Evolutionary conservation across 2,797 vertebrate genomes (phyloP).

Genomic region (Pogonophryne albipinna): DNA sequence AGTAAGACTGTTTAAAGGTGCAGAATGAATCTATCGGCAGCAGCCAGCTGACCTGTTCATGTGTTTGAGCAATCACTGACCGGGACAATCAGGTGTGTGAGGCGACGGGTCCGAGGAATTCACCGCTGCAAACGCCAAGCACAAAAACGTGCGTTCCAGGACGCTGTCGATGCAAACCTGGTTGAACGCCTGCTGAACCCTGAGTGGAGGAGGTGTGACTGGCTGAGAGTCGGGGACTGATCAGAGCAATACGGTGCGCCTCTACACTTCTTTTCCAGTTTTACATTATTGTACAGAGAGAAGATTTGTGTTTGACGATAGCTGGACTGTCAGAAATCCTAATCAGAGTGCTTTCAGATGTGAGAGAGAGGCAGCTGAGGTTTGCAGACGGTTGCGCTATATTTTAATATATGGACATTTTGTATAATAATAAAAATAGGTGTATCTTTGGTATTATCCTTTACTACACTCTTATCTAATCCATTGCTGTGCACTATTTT

Average conservation of each 20-base stretch:
- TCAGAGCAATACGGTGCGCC: conserved; percentile 65
- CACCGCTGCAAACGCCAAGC: conserved; percentile 57
- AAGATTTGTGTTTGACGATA: conserved; percentile 60
- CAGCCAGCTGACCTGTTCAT: conserved; percentile 30
- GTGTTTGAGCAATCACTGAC: conserved; percentile 71
- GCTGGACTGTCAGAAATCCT: conserved; percentile 75
- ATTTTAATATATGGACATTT: conserved; percentile 80
- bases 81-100: conserved; percentile 15
- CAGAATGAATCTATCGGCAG: neutral
- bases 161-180: conserved; percentile 28
- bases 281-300: conserved; percentile 26
- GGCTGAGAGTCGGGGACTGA: conserved; percentile 29
- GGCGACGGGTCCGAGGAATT: neutral
- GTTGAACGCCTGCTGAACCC: conserved; percentile 26
- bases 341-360: conserved; percentile 52
- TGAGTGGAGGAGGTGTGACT: conserved; percentile 2
- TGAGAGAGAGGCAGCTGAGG: conserved; percentile 35
- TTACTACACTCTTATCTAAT: conserved; percentile 61
- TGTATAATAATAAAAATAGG: conserved; percentile 66
- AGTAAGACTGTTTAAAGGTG: conserved; percentile 11
- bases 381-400: conserved; percentile 62
- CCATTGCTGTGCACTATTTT: conserved; percentile 81
- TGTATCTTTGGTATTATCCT: conserved; percentile 72
- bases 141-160: neutral
- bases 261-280: conserved; percentile 24